Base-by-base conservation (phyloP, 2,113 vertebrate genomes). In the Damaliscus lunatus region DNA sequence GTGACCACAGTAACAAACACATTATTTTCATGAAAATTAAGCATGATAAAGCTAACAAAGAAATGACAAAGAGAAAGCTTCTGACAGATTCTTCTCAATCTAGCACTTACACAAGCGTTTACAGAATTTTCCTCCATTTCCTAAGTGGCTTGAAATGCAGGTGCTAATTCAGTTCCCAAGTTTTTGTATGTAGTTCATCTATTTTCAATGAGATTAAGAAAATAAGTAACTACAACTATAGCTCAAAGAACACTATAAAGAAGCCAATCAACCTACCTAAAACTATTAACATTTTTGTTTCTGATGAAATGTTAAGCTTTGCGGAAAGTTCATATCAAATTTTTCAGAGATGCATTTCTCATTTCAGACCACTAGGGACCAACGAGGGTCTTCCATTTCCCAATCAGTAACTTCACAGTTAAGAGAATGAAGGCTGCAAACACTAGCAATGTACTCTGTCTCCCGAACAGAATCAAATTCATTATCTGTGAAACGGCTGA, bases 351-450 rank as follows among this genome's bases (percentile, higher is more conserved):
- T 86, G 97, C 33, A 97, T 52, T 98, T 98, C 89, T 96, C 83
- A 81, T 36, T 74, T 67, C 93, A 92, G 96, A 93, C 98, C 98
- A 81, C 91, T 97, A 96, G 98, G 97, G 97, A 98, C 86, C 90
- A 78, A 74, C 13, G 52, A 50, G 16, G 43, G 53, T 31, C 95
- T 86, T 95, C 55, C 48, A 43, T 2, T 43, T 23, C 86, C 71
- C 67, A 77, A 83, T 31, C 52, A 83, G 83, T 57, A 53, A 55
- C 62, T 90, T 81, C 40, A 57, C 1, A 62, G 94, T 59, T 59
- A 87, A 84, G 8, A 50, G 17, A 71, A 91, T 50, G 23, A 43
- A 43, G 29, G 27, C 29, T 33, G 52, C 77, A 64, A 82, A 46
- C 53, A 43, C 29, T 12, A 60, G 60, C 16, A 59, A 12, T 7